phyloP scores from a whole-genome alignment of 2,888 invertebrate genomes.

The Nomada fabriciana region DNA sequence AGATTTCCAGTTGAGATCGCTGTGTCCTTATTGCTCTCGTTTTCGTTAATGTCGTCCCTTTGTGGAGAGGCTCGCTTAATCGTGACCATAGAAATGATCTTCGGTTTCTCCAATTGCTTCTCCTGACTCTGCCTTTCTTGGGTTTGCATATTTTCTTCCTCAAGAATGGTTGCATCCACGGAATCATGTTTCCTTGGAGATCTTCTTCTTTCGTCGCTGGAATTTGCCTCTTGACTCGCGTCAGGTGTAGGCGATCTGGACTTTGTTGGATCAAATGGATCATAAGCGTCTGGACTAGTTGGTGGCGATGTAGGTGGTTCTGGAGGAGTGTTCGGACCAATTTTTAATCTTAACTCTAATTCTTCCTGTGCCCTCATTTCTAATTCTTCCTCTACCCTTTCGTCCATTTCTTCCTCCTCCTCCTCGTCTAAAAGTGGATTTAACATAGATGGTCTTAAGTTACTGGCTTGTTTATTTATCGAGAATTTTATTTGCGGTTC shows the following conservation, averaged over 20 bases:
- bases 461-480: constrained; percentile 82
- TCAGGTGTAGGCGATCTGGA: constrained; percentile 88
- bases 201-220: constrained; percentile 76
- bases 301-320: constrained; percentile 89
- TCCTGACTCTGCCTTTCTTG: constrained; percentile 66
- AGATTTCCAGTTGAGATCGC: constrained; percentile 63
- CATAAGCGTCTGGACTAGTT: constrained; percentile 93
- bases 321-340: constrained; percentile 90
- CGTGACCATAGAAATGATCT: constrained; percentile 83
- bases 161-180: constrained; percentile 60
- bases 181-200: constrained; percentile 78
- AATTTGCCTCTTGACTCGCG: constrained; percentile 75
- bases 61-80: constrained; percentile 80
- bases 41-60: constrained; percentile 71
- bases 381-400: constrained; percentile 81
- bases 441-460: constrained; percentile 79
- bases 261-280: constrained; percentile 96
- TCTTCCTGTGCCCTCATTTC: constrained; percentile 83
- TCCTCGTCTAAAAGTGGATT: constrained; percentile 87
- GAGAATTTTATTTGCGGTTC: constrained; percentile 90
- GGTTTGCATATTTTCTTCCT: constrained; percentile 65
- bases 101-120: constrained; percentile 79
- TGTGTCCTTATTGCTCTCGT: constrained; percentile 64
- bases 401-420: constrained; percentile 83
- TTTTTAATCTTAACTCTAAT: constrained; percentile 80